phyloP scores from a whole-genome alignment of 2,797 vertebrate species.

The Myotis daubentonii region DNA sequence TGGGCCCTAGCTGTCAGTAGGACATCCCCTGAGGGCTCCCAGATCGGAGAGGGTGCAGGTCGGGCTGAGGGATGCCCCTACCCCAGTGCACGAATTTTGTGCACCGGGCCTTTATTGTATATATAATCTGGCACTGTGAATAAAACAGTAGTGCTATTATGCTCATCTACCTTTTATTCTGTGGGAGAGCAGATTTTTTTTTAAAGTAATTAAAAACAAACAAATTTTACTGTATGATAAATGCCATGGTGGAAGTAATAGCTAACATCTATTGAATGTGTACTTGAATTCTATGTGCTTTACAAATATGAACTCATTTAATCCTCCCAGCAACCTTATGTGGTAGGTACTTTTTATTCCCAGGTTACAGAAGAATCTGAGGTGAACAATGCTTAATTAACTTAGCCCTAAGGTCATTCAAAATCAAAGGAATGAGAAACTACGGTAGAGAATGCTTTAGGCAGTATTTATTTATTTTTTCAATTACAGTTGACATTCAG shows the following conservation, averaged over 20 bases:
- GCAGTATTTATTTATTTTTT: background rate
- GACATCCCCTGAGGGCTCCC: no score
- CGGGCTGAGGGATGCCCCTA: no score
- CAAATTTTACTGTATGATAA: background rate
- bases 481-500: background rate
- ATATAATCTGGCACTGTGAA: background rate
- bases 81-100: no score
- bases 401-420: background rate
- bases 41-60: no score
- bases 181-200: background rate
- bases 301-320: background rate
- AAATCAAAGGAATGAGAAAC: constrained; percentile 15
- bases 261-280: background rate
- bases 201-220: background rate
- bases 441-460: background rate
- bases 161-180: background rate
- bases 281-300: background rate
- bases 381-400: background rate
- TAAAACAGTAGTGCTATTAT: background rate
- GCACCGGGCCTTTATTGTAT: background rate
- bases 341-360: background rate
- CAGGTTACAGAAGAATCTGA: background rate
- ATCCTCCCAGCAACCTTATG: background rate
- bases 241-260: background rate
- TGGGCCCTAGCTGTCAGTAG: no score